Conservation (phyloP, 2,888 invertebrate species). For the Ennomos quercinarius region DNA sequence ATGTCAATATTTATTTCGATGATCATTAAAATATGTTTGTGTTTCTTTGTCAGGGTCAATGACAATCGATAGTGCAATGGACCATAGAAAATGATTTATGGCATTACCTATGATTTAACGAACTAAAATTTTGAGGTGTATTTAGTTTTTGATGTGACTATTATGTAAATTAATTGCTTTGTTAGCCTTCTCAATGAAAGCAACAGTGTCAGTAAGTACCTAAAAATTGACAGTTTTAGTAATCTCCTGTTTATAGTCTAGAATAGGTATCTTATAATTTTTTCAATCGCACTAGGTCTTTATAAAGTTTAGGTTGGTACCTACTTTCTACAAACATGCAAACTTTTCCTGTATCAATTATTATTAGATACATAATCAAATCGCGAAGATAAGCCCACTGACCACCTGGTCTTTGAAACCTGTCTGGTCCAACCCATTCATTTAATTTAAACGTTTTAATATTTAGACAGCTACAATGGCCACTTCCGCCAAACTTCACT, state of each 20-base stretch:
- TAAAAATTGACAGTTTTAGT: no score
- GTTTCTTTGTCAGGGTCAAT: conserved; percentile 21
- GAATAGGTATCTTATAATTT: no score
- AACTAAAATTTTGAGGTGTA: no score
- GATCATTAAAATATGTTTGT: conserved; percentile 31
- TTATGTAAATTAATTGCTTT: no score
- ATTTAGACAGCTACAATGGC: conserved; percentile 9
- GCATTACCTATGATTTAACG: background rate
- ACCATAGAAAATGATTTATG: conserved; percentile 3
- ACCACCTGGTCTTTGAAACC: conserved; percentile 13
- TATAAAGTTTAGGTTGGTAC: no score
- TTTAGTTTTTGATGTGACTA: no score
- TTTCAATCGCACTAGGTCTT: no score
- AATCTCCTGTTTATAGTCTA: no score
- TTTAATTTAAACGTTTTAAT: conserved; percentile 16
- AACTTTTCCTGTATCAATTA: no score
- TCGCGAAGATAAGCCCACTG: conserved; percentile 19
- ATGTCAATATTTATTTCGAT: conserved; percentile 29
- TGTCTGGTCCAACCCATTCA: conserved; percentile 6
- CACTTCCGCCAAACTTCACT: conserved; percentile 32
- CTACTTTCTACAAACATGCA: no score
- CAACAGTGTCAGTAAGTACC: no score
- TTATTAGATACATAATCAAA: background rate
- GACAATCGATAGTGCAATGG: background rate
- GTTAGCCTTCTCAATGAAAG: no score